A percentile compares a stretch with the other conserved stretches of the same genome.
These are phyloP conservation scores for Enteromius argenteus DNA, from an alignment of 2,797 vertebrate species.

Conservation along the genomic window DNA sequence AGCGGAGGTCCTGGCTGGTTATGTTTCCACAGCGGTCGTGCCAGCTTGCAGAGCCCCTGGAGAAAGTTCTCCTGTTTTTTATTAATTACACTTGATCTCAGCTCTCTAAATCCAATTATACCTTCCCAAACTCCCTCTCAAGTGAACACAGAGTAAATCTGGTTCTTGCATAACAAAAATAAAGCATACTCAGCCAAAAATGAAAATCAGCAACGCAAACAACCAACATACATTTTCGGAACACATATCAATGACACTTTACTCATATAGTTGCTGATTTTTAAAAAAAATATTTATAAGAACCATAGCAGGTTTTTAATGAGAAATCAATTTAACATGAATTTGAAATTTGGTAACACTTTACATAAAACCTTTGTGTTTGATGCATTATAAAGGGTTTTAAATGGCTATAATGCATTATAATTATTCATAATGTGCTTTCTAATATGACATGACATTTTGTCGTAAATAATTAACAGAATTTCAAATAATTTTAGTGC, in stretches of 20 bases:
- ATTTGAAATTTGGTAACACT: background rate
- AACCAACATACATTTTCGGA: background rate
- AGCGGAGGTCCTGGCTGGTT: constrained; percentile 21
- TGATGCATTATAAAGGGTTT: background rate
- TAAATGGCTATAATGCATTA: background rate
- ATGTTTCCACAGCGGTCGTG: constrained; percentile 17
- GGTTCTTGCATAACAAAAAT: constrained; percentile 19
- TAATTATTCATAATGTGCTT: background rate
- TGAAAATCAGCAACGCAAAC: background rate
- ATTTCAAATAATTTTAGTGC: no score
- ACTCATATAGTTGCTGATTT: background rate
- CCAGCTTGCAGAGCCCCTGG: constrained; percentile 59
- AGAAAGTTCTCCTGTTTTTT: constrained; percentile 74
- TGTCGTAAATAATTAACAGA: no score
- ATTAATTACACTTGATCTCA: constrained; percentile 78
- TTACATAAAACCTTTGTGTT: background rate
- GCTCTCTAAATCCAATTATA: constrained; percentile 72
- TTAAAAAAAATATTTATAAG: background rate
- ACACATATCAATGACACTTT: background rate
- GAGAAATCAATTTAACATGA: background rate
- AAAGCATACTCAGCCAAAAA: background rate
- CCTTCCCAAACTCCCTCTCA: constrained; percentile 60
- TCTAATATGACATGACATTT: no score
- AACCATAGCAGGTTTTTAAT: background rate
- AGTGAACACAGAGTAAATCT: background rate